Evolutionary conservation across 2,888 invertebrate genomes (phyloP).

Genomic region (Chrysodeixis includens): DNA sequence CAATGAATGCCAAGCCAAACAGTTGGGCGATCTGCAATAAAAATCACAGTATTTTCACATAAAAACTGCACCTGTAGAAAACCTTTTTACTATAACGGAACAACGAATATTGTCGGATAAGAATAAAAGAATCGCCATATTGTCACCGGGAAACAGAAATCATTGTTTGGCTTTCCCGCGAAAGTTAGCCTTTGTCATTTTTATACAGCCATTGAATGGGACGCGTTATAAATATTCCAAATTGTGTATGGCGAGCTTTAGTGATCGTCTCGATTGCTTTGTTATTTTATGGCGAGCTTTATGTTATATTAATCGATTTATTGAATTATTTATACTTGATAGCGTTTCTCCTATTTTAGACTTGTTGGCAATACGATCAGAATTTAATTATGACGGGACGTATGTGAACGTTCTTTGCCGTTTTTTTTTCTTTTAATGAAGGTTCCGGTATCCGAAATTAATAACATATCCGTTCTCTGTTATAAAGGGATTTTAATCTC

Average conservation of each 20-base stretch:
- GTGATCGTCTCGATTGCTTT: conserved; percentile 10
- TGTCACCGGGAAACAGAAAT: conserved; percentile 74
- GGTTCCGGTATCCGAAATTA: conserved; percentile 1
- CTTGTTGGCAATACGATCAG: too few relatives aligned
- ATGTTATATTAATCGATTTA: neutral
- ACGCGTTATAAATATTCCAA: conserved; percentile 59
- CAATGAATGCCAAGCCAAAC: conserved; percentile 2
- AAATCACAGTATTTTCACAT: conserved; percentile 29
- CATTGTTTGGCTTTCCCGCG: conserved; percentile 69
- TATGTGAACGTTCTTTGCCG: neutral
- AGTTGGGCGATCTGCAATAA: conserved; percentile 26
- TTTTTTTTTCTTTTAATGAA: neutral
- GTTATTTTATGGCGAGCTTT: neutral
- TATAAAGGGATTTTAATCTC: neutral
- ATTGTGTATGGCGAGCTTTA: conserved; percentile 48
- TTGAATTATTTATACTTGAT: neutral
- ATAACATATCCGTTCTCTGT: neutral
- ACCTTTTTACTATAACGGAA: conserved; percentile 56
- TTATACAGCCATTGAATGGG: conserved; percentile 53
- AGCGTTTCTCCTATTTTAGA: neutral
- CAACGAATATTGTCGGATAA: conserved; percentile 57
- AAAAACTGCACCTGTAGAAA: conserved; percentile 42
- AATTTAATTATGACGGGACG: neutral
- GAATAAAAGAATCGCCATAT: conserved; percentile 72
- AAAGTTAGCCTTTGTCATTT: conserved; percentile 56